Conservation (phyloP, 1,140 invertebrate genomes). For the Reticulitermes speratus region DNA sequence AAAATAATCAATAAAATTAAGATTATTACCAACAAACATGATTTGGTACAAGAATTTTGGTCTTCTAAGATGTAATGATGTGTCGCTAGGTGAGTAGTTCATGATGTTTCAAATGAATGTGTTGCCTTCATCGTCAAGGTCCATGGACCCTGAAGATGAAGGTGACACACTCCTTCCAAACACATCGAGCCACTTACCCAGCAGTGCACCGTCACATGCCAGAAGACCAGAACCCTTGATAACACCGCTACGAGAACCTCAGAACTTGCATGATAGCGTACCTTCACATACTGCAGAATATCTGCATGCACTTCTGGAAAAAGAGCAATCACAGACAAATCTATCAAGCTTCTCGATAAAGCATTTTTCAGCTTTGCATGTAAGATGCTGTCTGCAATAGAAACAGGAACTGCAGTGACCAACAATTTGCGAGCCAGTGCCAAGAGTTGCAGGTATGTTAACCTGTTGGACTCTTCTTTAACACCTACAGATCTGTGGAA, state of each 20-base stretch:
- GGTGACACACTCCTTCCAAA: no score
- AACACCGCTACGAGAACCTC: no score
- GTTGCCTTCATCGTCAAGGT: no score
- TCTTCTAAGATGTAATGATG: no score
- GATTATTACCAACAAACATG: neutral
- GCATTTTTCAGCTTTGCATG: conserved; percentile 44
- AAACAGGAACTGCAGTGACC: conserved; percentile 39
- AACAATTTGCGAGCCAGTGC: conserved; percentile 23
- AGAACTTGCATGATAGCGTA: neutral
- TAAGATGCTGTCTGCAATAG: conserved; percentile 40
- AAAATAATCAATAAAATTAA: neutral
- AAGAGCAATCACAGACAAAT: conserved; percentile 42
- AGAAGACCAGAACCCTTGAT: no score
- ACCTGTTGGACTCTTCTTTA: neutral
- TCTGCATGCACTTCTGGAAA: conserved; percentile 44
- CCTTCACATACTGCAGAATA: conserved; percentile 42
- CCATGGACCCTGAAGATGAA: no score
- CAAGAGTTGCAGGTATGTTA: conserved; percentile 31
- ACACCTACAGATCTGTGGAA: neutral
- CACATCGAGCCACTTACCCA: no score
- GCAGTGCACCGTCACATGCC: no score
- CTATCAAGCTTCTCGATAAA: conserved; percentile 42
- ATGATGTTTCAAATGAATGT: no score
- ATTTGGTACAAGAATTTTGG: no score
- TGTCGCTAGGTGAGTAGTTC: no score